These are phyloP conservation scores for Lepilemur ruficaudatus DNA, from an alignment of 2,797 vertebrate genomes.

Conservation along the genomic window DNA sequence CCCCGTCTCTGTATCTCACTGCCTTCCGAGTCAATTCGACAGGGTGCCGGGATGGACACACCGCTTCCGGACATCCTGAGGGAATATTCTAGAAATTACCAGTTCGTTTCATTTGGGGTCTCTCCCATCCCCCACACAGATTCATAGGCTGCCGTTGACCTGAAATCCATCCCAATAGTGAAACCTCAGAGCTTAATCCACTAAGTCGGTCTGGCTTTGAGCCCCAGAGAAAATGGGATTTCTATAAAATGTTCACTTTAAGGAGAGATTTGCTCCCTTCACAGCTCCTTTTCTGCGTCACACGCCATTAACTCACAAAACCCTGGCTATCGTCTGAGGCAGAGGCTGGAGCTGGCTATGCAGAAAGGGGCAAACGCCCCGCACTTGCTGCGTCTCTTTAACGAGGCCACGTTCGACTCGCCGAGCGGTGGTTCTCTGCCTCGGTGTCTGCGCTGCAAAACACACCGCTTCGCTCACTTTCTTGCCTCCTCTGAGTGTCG, in stretches of 20 bases:
- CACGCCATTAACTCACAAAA: slow-evolving; percentile 77
- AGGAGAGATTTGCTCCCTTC: slow-evolving; percentile 79
- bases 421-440: neutral
- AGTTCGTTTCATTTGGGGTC: neutral
- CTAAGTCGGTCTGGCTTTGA: slow-evolving; percentile 72
- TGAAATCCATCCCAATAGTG: slow-evolving; percentile 68
- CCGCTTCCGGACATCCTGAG: neutral
- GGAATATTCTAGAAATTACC: neutral
- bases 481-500: neutral
- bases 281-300: slow-evolving; percentile 68
- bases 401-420: neutral
- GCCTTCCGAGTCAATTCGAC: slow-evolving; percentile 50
- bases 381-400: neutral
- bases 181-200: slow-evolving; percentile 75
- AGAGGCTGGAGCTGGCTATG: slow-evolving; percentile 27
- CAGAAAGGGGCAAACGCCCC: neutral
- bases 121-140: slow-evolving; percentile 10
- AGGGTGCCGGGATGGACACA: neutral
- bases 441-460: neutral
- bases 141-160: slow-evolving; percentile 61
- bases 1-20: neutral
- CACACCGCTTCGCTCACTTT: neutral
- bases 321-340: slow-evolving; percentile 43
- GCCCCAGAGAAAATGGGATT: slow-evolving; percentile 71
- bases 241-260: slow-evolving; percentile 79